Conservation (phyloP, 1,140 invertebrate species). For the Aphelenchoides avenae region DNA sequence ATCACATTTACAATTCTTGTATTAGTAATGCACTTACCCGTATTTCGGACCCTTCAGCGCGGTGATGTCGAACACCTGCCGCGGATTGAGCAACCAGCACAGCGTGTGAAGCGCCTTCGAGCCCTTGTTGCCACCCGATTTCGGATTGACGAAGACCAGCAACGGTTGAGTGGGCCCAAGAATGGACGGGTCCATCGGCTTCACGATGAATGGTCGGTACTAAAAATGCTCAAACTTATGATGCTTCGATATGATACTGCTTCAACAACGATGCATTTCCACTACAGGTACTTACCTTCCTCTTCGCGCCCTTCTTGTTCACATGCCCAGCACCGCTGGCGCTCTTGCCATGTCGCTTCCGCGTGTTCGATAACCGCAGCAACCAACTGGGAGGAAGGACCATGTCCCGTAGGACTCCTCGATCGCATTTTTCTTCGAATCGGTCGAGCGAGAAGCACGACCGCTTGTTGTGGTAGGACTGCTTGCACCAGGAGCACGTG, state of each 20-base stretch:
- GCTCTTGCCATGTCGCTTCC: constrained; percentile 24
- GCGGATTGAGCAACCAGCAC: constrained; percentile 68
- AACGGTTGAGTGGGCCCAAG: constrained; percentile 71
- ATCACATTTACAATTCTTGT: too few species aligned
- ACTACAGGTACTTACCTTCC: constrained; percentile 5
- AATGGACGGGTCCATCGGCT: constrained; percentile 85
- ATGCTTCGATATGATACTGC: too few species aligned
- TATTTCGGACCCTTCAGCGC: constrained; percentile 74
- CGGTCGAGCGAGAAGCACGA: constrained; percentile 85
- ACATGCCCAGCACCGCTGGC: constrained; percentile 69
- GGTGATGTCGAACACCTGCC: constrained; percentile 84
- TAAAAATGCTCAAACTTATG: constrained; percentile 61
- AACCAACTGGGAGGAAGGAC: constrained; percentile 96
- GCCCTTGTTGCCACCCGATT: constrained; percentile 69
- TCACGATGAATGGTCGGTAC: constrained; percentile 66
- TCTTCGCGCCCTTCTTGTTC: constrained; percentile 64
- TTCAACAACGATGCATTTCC: constrained; percentile 77
- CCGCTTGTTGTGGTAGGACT: constrained; percentile 91
- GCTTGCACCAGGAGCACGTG: constrained; percentile 95
- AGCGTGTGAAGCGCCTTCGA: constrained; percentile 68
- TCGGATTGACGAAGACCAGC: constrained; percentile 74
- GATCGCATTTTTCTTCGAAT: constrained; percentile 82
- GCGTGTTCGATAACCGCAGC: constrained; percentile 67
- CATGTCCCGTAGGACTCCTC: constrained; percentile 78
- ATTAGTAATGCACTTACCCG: constrained; percentile 72